These are phyloP conservation scores for Beris chalybata DNA, from an alignment of 2,888 invertebrate species.

Conservation along the genomic window DNA sequence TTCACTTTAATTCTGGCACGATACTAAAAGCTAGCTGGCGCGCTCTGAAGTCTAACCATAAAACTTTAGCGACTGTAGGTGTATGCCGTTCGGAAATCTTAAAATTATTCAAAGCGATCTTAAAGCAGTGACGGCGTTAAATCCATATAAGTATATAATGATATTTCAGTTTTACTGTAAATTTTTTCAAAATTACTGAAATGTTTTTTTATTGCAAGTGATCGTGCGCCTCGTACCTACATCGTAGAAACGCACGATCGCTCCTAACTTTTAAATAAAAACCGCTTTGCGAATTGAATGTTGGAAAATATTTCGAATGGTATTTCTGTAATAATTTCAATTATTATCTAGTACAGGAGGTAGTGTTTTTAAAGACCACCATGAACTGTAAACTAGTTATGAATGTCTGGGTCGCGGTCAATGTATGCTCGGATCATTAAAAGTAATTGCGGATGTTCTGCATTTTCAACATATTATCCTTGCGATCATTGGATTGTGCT, in stretches of 20 bases:
- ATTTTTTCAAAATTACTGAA: too few relatives aligned
- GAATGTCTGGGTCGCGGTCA: slow-evolving; percentile 33
- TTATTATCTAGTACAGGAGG: slow-evolving; percentile 26
- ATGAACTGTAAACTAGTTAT: slow-evolving; percentile 29
- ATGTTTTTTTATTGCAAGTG: too few relatives aligned
- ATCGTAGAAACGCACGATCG: slow-evolving; percentile 8
- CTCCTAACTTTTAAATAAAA: slow-evolving; percentile 4
- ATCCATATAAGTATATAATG: too few relatives aligned
- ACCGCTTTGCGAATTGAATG: slow-evolving; percentile 23
- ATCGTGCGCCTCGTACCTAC: slow-evolving; percentile 8
- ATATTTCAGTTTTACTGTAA: too few relatives aligned
- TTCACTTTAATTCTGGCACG: too few relatives aligned
- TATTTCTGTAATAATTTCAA: slow-evolving; percentile 22
- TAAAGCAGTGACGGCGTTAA: too few relatives aligned
- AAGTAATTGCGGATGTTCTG: slow-evolving; percentile 26
- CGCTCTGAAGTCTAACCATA: too few relatives aligned
- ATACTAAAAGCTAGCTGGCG: too few relatives aligned
- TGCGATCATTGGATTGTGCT: slow-evolving; percentile 10
- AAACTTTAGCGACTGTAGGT: too few relatives aligned
- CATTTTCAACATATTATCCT: slow-evolving; percentile 24
- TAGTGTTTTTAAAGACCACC: slow-evolving; percentile 25
- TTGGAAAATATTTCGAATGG: slow-evolving; percentile 17
- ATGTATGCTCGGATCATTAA: slow-evolving; percentile 15
- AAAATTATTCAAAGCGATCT: too few relatives aligned
- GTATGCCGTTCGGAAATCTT: too few relatives aligned